phyloP scores from a whole-genome alignment of 2,888 invertebrate genomes.

The Drymonia ruficornis region DNA sequence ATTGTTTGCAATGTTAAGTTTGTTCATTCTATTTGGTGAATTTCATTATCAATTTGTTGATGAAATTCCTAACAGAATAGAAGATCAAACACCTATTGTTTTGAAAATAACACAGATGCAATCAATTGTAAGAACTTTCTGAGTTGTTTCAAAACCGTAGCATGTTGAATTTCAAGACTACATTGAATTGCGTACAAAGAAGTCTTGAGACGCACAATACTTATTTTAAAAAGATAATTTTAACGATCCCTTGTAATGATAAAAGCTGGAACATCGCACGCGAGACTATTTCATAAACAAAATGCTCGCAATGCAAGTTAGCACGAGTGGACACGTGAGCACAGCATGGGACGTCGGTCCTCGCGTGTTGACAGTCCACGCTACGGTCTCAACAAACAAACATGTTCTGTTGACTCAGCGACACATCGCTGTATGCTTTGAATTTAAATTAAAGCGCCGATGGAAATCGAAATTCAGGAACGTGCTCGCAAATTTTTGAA shows the following conservation, averaged over 20 bases:
- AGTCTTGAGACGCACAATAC: too few relatives aligned
- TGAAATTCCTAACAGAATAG: conserved; percentile 15
- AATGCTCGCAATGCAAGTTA: conserved; percentile 11
- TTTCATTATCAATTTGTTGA: conserved; percentile 20
- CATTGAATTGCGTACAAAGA: not conserved
- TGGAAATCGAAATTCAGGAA: conserved; percentile 62
- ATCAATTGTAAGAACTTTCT: conserved; percentile 14
- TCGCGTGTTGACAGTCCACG: conserved; percentile 61
- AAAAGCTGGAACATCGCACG: too few relatives aligned
- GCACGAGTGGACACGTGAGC: conserved; percentile 40
- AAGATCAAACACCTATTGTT: conserved; percentile 17
- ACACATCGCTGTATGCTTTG: conserved; percentile 73
- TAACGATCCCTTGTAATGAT: too few relatives aligned
- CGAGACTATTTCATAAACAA: not conserved
- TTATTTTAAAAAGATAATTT: too few relatives aligned
- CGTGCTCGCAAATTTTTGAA: conserved; percentile 55
- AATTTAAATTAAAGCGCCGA: conserved; percentile 73
- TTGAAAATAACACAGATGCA: conserved; percentile 13
- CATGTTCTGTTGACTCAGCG: conserved; percentile 72
- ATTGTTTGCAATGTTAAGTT: conserved; percentile 29
- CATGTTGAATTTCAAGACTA: conserved; percentile 5
- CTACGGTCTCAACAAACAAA: conserved; percentile 65
- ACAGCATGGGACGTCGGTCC: conserved; percentile 36
- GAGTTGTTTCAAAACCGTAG: conserved; percentile 8
- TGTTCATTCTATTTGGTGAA: conserved; percentile 24